Conservation (phyloP, 2,113 vertebrate genomes). For the Pelecanoides urinatrix region DNA sequence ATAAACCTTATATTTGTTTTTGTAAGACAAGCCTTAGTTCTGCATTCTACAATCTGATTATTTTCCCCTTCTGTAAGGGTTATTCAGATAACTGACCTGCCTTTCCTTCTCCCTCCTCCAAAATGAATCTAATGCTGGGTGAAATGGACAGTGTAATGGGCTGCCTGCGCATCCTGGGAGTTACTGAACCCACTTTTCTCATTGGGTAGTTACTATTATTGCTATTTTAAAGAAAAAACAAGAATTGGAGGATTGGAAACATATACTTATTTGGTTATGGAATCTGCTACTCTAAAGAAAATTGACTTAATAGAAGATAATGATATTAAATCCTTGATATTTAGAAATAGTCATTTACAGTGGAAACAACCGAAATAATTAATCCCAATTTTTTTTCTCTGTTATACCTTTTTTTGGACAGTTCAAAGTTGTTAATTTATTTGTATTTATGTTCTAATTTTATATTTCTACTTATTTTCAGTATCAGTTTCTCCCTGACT, state of each 20-base stretch:
- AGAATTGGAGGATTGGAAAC: background rate
- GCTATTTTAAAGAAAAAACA: background rate
- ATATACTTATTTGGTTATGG: background rate
- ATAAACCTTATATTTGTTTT: background rate
- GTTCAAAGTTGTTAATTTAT: background rate
- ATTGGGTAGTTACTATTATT: background rate
- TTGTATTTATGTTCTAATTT: background rate
- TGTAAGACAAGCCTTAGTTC: background rate
- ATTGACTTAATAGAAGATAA: background rate
- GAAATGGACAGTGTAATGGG: background rate
- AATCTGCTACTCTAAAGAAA: background rate
- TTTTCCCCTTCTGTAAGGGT: background rate
- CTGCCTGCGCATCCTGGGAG: background rate
- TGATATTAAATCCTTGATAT: background rate
- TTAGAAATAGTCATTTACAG: background rate
- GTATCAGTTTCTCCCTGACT: background rate
- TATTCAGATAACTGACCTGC: background rate
- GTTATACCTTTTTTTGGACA: background rate
- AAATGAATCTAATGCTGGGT: background rate
- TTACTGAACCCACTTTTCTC: background rate
- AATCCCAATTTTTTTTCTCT: fast-evolving
- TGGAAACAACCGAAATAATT: background rate
- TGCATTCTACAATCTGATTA: background rate
- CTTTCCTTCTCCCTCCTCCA: background rate
- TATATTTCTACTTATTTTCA: background rate